Percentiles rank a stretch among this genome's conserved stretches.
Evolutionary conservation across 2,113 vertebrate species (phyloP).

Genomic region (Smithornis capensis): DNA sequence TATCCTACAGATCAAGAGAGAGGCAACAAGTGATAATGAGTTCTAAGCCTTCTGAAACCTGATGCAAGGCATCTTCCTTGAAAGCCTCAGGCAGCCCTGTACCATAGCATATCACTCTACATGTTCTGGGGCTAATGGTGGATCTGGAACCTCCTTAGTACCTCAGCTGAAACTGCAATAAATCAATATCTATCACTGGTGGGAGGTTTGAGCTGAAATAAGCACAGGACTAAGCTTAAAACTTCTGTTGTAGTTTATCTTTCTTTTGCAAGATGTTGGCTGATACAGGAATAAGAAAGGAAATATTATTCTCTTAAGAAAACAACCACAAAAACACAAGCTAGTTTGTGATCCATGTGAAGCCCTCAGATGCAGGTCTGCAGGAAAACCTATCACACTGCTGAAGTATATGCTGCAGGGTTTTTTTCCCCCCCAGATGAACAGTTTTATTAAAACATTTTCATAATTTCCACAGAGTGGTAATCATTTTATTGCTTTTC

Average conservation of each 20-base stretch:
- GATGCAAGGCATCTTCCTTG: background rate
- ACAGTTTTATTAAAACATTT: conserved; percentile 38
- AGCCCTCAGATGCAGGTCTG: background rate
- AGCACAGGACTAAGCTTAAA: background rate
- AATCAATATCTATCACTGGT: background rate
- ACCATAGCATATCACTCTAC: background rate
- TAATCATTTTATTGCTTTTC: conserved; percentile 63
- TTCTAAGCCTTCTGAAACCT: background rate
- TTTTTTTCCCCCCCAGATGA: background rate
- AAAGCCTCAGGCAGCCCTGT: background rate
- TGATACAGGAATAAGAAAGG: background rate
- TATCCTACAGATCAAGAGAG: background rate
- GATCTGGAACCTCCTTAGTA: background rate
- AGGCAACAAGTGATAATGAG: background rate
- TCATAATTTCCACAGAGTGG: conserved; percentile 37
- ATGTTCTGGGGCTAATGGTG: background rate
- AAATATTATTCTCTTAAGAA: background rate
- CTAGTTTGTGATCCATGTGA: background rate
- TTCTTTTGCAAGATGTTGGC: background rate
- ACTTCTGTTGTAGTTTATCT: background rate
- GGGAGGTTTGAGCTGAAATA: background rate
- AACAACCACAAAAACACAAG: background rate
- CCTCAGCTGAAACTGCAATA: background rate
- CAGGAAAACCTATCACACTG: background rate
- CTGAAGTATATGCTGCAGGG: background rate